These are phyloP conservation scores for Girardia tigrina DNA, from an alignment of 2,888 invertebrate genomes.

Conservation along the genomic window DNA sequence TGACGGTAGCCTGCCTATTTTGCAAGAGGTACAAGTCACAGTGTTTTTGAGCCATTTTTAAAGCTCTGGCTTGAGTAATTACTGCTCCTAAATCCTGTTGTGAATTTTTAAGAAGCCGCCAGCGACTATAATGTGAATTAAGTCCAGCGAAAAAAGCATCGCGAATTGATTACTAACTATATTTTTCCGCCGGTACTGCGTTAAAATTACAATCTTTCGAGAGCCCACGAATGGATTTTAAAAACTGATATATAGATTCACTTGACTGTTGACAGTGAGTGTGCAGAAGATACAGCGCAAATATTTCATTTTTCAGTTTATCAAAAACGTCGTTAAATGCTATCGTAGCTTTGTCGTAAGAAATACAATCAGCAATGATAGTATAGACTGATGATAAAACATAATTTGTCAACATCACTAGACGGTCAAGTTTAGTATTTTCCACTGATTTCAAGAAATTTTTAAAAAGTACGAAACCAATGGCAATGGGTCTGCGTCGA, in stretches of 20 bases:
- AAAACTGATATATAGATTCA: slow-evolving; percentile 28
- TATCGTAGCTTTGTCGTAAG: too few species aligned
- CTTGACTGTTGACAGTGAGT: slow-evolving; percentile 28
- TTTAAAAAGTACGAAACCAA: too few species aligned
- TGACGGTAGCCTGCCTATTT: too few species aligned
- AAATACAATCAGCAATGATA: too few species aligned
- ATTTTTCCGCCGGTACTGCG: background rate
- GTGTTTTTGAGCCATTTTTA: slow-evolving; percentile 25
- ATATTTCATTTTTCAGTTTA: too few species aligned
- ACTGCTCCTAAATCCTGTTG: background rate
- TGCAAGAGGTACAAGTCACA: slow-evolving; percentile 1
- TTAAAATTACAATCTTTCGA: slow-evolving; percentile 28
- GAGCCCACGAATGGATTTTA: slow-evolving; percentile 1
- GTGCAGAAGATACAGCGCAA: too few species aligned
- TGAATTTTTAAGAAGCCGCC: slow-evolving; percentile 30
- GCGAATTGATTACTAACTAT: slow-evolving; percentile 29
- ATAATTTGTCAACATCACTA: too few species aligned
- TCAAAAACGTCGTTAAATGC: too few species aligned
- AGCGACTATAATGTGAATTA: background rate
- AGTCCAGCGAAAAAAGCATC: slow-evolving; percentile 21
- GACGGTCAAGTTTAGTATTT: too few species aligned
- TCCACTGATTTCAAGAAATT: too few species aligned
- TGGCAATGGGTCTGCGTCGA: too few species aligned
- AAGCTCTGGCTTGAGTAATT: slow-evolving; percentile 26
- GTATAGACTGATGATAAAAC: too few species aligned